Percentiles rank a stretch among this genome's conserved stretches.
phyloP scores from a whole-genome alignment of 2,797 vertebrate species.

The Artibeus lituratus region DNA sequence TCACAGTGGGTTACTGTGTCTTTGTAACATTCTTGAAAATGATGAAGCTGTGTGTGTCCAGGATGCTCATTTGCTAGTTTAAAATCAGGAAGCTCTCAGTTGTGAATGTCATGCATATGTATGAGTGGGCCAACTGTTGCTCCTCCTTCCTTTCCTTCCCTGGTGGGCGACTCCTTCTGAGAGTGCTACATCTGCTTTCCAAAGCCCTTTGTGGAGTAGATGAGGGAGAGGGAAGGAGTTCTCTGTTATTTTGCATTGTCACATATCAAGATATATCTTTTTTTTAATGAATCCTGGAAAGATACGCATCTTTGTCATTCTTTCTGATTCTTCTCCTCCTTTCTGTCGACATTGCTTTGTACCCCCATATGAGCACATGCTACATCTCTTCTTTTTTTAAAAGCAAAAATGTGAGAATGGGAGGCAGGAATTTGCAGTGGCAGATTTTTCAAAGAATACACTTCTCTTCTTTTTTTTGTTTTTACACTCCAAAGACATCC shows the following conservation, averaged over 20 bases:
- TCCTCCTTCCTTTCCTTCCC: not conserved
- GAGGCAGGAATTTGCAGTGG: slow-evolving; percentile 16
- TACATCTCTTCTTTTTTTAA: not conserved
- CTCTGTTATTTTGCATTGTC: not conserved
- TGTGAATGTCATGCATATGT: not conserved
- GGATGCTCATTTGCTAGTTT: slow-evolving; percentile 20
- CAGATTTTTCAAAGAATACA: slow-evolving; percentile 47
- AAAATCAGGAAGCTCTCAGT: not conserved
- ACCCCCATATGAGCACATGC: not conserved
- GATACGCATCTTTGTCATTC: not conserved
- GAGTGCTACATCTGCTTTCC: not conserved
- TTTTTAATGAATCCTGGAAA: not conserved
- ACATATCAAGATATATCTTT: not conserved
- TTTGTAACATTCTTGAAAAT: slow-evolving; percentile 14
- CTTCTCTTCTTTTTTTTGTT: not conserved
- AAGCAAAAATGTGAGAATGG: not conserved
- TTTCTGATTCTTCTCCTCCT: not conserved
- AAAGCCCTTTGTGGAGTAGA: not conserved
- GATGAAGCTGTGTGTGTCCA: not conserved
- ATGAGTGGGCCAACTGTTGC: not conserved
- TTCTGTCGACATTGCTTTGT: not conserved
- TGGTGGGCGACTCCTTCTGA: not conserved
- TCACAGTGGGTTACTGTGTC: not conserved
- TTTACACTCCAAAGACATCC: slow-evolving; percentile 26
- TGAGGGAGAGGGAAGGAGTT: not conserved